Percentiles rank a stretch among this genome's conserved stretches.
Evolutionary conservation across 2,888 invertebrate species (phyloP).

Genomic region (Eupithecia exiguata): DNA sequence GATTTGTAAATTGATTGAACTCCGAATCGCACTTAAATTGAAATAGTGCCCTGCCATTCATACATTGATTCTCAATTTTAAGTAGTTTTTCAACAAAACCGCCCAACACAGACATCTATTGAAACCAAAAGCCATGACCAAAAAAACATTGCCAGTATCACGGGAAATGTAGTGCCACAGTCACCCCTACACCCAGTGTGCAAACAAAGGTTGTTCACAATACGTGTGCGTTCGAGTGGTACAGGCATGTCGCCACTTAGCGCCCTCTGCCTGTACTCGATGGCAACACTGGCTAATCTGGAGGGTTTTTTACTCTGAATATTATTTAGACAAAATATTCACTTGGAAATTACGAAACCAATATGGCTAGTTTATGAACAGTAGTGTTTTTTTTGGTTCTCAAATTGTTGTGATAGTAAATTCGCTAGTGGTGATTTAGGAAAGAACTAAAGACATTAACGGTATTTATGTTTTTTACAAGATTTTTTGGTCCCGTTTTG

Average conservation of each 20-base stretch:
- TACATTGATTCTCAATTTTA: too few species aligned
- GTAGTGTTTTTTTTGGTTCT: not conserved
- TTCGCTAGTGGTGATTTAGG: not conserved
- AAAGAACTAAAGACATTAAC: too few species aligned
- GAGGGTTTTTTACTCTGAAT: not conserved
- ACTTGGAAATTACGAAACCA: too few species aligned
- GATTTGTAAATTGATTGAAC: too few species aligned
- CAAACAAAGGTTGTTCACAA: slow-evolving; percentile 30
- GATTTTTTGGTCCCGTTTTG: too few species aligned
- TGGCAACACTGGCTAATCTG: not conserved
- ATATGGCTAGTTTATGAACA: not conserved
- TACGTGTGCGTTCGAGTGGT: slow-evolving; percentile 27
- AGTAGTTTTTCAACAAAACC: too few species aligned
- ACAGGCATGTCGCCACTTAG: slow-evolving; percentile 8
- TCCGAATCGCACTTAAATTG: too few species aligned
- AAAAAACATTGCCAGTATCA: not conserved
- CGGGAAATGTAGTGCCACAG: not conserved
- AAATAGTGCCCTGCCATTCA: too few species aligned
- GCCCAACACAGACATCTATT: not conserved
- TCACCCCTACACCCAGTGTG: slow-evolving; percentile 11
- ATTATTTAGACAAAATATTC: not conserved
- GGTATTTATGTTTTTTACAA: too few species aligned
- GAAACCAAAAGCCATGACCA: not conserved
- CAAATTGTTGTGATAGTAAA: not conserved
- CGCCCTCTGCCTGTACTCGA: not conserved